phyloP scores from a whole-genome alignment of 2,113 vertebrate species.

The Oryzias javanicus region DNA sequence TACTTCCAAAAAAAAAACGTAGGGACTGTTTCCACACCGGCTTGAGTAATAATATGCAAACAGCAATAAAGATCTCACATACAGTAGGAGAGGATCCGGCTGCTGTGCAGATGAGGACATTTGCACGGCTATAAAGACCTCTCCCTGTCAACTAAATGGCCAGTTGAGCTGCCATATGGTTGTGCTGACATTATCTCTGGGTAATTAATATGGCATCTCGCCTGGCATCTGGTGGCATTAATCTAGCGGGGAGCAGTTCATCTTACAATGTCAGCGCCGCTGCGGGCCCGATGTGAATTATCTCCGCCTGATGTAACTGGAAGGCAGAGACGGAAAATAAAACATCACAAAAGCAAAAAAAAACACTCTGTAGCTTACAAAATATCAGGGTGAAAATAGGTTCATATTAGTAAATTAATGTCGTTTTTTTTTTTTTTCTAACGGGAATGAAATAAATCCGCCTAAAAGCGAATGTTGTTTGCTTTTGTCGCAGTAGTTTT shows the following conservation, averaged over 20 bases:
- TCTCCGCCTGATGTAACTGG: conserved; percentile 60
- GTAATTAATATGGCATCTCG: conserved; percentile 83
- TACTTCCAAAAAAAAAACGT: too few species aligned
- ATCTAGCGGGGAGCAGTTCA: conserved; percentile 73
- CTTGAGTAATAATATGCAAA: conserved; percentile 15
- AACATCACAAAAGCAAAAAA: conserved; percentile 13
- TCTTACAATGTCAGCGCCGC: conserved; percentile 66
- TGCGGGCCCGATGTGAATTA: conserved; percentile 70
- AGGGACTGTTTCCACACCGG: background rate
- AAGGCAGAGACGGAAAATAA: conserved; percentile 26
- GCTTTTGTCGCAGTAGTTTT: conserved; percentile 1
- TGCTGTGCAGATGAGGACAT: conserved; percentile 52
- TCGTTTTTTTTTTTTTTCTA: too few species aligned
- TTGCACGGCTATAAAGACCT: conserved; percentile 70
- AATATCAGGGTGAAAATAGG: too few species aligned
- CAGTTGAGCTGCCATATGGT: conserved; percentile 80
- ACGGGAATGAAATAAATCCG: background rate
- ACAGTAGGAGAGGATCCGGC: conserved; percentile 42
- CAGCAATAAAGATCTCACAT: conserved; percentile 27
- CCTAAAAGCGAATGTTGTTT: conserved; percentile 5
- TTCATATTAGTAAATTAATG: too few species aligned
- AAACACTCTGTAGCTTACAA: background rate
- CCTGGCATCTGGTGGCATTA: conserved; percentile 83
- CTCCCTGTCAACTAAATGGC: conserved; percentile 78
- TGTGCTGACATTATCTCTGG: conserved; percentile 80